Percentiles rank a stretch among this genome's conserved stretches.
Conservation (phyloP, 2,888 invertebrate genomes). For the Drosophila melanosoma region DNA sequence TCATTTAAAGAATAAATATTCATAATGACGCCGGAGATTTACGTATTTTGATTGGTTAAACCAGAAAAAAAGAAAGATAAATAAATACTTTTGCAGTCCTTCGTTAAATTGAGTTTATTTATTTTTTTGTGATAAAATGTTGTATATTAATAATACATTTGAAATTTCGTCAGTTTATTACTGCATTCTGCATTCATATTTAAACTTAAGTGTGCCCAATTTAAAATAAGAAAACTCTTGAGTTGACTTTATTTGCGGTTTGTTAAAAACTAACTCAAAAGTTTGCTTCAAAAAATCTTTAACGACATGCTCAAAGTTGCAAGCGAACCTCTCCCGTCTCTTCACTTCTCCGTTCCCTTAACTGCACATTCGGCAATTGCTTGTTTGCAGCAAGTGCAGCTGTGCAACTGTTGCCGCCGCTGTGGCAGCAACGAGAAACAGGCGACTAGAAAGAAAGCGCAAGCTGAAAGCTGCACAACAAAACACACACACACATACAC, state of each 20-base stretch:
- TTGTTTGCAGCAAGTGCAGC: constrained; percentile 52
- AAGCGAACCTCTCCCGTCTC: not conserved
- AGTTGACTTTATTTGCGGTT: constrained; percentile 9
- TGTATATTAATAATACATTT: too few relatives aligned
- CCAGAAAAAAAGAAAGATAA: not conserved
- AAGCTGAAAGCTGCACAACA: constrained; percentile 43
- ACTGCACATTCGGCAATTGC: not conserved
- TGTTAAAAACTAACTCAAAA: not conserved
- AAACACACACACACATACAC: constrained; percentile 42
- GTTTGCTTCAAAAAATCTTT: not conserved
- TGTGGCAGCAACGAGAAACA: constrained; percentile 64
- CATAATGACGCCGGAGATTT: not conserved
- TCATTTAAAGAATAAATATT: not conserved
- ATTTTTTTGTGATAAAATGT: too few relatives aligned
- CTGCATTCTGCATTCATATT: not conserved
- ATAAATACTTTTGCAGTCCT: too few relatives aligned
- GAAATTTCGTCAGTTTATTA: not conserved
- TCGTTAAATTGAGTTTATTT: too few relatives aligned
- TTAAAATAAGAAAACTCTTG: not conserved
- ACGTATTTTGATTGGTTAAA: not conserved
- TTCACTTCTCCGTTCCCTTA: not conserved
- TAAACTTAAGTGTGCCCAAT: not conserved
- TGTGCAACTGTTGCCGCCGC: constrained; percentile 64
- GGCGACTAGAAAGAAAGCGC: constrained; percentile 78
- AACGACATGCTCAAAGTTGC: constrained; percentile 10